These are phyloP conservation scores for Drosophila sucinea DNA, from an alignment of 1,140 invertebrate species.

Conservation along the genomic window DNA sequence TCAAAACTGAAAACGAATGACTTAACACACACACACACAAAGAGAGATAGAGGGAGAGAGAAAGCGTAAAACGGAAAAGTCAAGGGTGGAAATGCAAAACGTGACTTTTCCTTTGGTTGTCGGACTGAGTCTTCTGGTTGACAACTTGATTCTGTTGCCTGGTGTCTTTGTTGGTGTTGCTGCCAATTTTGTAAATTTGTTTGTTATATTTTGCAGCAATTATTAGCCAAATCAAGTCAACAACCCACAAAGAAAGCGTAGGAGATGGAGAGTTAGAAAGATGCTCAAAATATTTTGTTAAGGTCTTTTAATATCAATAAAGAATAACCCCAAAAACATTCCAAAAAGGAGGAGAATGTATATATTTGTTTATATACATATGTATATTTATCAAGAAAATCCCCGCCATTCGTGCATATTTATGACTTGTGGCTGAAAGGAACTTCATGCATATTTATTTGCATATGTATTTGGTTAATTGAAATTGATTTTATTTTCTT, in stretches of 20 bases:
- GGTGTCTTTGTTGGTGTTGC: not conserved
- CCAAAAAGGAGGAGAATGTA: conserved; percentile 4
- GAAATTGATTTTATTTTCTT: conserved; percentile 65
- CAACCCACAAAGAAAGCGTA: conserved; percentile 30
- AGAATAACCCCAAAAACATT: not conserved
- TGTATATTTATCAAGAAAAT: conserved; percentile 3
- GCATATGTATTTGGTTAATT: conserved; percentile 73
- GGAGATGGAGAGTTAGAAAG: not conserved
- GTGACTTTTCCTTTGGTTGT: conserved; percentile 64
- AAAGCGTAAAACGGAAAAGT: not conserved
- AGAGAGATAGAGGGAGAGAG: not conserved
- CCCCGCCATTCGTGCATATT: conserved; percentile 10
- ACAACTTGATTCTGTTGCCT: conserved; percentile 32
- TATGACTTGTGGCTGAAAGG: conserved; percentile 3
- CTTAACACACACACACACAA: not conserved
- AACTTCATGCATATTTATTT: conserved; percentile 46
- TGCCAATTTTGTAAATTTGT: conserved; percentile 66
- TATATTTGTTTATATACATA: not conserved
- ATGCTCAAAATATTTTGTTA: not conserved
- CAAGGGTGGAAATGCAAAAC: conserved; percentile 58
- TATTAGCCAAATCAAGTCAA: conserved; percentile 60
- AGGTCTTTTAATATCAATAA: conserved; percentile 60
- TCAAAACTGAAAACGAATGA: no score
- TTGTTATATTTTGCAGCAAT: conserved; percentile 60
- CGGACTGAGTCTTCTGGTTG: conserved; percentile 44